Evolutionary conservation across 2,797 vertebrate species (phyloP), one percentile per base, ranked within the genome.

Genomic region (Ciconia nigra): DNA sequence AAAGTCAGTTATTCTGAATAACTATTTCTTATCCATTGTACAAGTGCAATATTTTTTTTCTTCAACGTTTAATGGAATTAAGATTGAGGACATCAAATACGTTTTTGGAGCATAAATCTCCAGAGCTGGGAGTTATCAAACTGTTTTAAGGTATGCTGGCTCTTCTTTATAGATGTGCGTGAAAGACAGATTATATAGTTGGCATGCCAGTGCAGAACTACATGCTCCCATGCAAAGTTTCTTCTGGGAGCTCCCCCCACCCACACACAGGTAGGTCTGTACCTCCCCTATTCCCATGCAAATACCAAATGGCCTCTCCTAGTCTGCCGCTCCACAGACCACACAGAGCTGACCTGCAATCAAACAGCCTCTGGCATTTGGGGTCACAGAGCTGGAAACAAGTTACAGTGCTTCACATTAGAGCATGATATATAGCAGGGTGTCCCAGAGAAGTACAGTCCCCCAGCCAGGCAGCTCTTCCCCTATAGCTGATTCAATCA

Each of bases 231-330:
- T 2, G 11, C 35, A 9, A 62, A 47, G 41, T 31, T 63, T n/a
- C 31, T 7, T 41, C 25, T n/a, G 20, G 12, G 49, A 17, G 16
- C 3, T 41, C 2, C 17, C 13, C 35, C 6, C 2, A 0, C 13
- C 31, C 25, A 35, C 31, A 47, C 46, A 44, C 0, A 9, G 15
- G 19, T 13, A 17, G 24, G 35, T 63, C 35, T 41, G 7, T 15
- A 49, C 35, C 57, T 71, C 42, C 57, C 16, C 51, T 41, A n/a
- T 17, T 63, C 41, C 31, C 49, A 39, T n/a, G 13, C 46, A 59
- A 58, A 39, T 29, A 51, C 18, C 44, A 66, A 66, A 37, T 4
- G 7, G 51, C 44, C 21, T 69, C 41, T 81, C 37, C 37, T 24
- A 21, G 15, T 51, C 29, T 3, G 7, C n/a, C 41, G 24, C 42